phyloP scores from a whole-genome alignment of 2,797 vertebrate species.

The Emys orbicularis region DNA sequence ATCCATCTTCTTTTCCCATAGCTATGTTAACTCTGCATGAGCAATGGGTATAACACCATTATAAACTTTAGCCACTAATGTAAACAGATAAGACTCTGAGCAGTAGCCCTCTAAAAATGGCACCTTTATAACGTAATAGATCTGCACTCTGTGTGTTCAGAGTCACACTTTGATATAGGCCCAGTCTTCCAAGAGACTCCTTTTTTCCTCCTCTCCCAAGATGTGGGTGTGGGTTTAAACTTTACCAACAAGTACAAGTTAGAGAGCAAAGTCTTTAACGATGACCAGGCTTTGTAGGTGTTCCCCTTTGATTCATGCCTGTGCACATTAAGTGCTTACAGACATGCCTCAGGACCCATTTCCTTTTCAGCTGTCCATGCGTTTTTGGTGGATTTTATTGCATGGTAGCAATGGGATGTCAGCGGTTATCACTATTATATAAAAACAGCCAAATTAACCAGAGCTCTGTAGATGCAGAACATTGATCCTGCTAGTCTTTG shows the following conservation, averaged over 20 bases:
- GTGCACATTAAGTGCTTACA: not conserved
- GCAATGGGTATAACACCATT: constrained; percentile 35
- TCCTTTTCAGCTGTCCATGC: not conserved
- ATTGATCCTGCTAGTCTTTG: not conserved
- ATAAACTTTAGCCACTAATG: not conserved
- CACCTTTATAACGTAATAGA: constrained; percentile 33
- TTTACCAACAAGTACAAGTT: not conserved
- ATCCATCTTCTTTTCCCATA: not conserved
- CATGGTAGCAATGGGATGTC: not conserved
- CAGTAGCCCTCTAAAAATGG: constrained; percentile 22
- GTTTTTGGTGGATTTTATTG: not conserved
- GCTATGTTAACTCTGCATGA: not conserved
- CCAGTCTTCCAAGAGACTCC: not conserved
- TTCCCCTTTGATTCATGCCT: not conserved
- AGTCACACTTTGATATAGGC: not conserved
- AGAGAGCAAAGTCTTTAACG: not conserved
- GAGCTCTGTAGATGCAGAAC: not conserved
- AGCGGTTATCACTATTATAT: not conserved
- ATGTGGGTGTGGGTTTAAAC: constrained; percentile 9
- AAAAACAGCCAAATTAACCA: not conserved
- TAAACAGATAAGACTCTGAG: not conserved
- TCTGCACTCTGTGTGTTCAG: constrained; percentile 30
- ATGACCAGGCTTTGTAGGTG: not conserved
- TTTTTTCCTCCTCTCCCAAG: constrained; percentile 36
- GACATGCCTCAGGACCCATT: not conserved